Percentiles rank a stretch among this genome's conserved stretches.
Evolutionary conservation across 2,888 invertebrate genomes (phyloP).

Genomic region (Metopia argyrocephala): DNA sequence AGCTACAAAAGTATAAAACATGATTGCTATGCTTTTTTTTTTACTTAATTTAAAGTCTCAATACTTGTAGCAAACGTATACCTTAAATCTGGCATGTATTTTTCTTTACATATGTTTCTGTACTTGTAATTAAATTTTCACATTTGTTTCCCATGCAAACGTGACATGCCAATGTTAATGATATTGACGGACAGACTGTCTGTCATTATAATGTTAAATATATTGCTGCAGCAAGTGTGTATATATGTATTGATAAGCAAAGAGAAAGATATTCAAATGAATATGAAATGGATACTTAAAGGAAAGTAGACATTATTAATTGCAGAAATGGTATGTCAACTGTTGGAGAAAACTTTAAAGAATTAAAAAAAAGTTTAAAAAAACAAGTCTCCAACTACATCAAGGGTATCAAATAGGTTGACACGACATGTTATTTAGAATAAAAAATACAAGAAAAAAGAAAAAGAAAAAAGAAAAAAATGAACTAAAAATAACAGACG

Average conservation of each 20-base stretch:
- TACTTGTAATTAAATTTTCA: constrained; percentile 59
- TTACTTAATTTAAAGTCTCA: not conserved
- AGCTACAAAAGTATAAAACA: not conserved
- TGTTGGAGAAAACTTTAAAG: not conserved
- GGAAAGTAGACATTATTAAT: not conserved
- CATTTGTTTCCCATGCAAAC: constrained; percentile 51
- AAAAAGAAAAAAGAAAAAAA: no score
- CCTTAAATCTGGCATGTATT: not conserved
- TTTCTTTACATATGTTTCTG: not conserved
- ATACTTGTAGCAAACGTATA: not conserved
- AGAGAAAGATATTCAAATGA: not conserved
- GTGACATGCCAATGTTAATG: constrained; percentile 50
- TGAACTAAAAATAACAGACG: no score
- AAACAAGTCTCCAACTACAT: no score
- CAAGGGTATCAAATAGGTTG: no score
- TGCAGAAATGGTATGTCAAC: not conserved
- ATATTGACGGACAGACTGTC: constrained; percentile 10
- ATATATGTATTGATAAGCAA: not conserved
- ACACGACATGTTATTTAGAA: no score
- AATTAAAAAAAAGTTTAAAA: no score
- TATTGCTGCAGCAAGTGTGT: constrained; percentile 13
- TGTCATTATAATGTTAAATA: not conserved
- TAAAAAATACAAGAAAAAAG: no score
- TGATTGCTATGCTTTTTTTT: no score
- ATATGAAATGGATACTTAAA: not conserved